phyloP scores from a whole-genome alignment of 2,797 vertebrate genomes.

The Onychomys leucogaster region DNA sequence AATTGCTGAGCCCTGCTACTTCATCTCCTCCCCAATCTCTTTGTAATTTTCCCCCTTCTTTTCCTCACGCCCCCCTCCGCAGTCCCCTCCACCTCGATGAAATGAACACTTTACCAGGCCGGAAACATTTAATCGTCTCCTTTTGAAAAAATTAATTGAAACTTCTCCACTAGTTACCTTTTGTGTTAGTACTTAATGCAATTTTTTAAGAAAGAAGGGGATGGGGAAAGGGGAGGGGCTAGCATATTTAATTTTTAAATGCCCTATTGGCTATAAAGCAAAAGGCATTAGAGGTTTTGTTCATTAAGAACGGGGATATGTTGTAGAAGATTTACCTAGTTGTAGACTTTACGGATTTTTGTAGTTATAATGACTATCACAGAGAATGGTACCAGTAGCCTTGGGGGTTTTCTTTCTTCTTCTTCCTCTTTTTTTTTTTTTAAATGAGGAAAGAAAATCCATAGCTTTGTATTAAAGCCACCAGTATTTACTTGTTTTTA shows the following conservation, averaged over 20 bases:
- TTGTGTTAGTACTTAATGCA: constrained; percentile 90
- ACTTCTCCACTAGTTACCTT: constrained; percentile 97
- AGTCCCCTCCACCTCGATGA: constrained; percentile 89
- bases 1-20: constrained; percentile 94
- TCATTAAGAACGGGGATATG: constrained; percentile 41
- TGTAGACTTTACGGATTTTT: constrained; percentile 65
- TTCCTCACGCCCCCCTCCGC: constrained; percentile 69
- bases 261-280: constrained; percentile 77
- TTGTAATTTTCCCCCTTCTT: constrained; percentile 90
- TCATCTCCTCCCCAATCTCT: constrained; percentile 93
- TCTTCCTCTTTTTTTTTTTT: background rate
- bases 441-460: background rate
- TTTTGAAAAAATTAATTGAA: constrained; percentile 99
- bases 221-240: constrained; percentile 46
- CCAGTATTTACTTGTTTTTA: constrained; percentile 56
- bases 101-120: constrained; percentile 99
- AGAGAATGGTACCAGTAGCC: constrained; percentile 11
- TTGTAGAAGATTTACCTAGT: constrained; percentile 54
- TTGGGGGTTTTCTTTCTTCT: constrained; percentile 47
- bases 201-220: constrained; percentile 84
- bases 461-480: background rate
- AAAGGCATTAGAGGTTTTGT: constrained; percentile 70
- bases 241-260: constrained; percentile 84
- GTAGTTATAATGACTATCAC: constrained; percentile 20
- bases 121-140: constrained; percentile 99